These are phyloP conservation scores for Drosophila sordidula DNA, from an alignment of 2,888 invertebrate genomes.

Conservation along the genomic window DNA sequence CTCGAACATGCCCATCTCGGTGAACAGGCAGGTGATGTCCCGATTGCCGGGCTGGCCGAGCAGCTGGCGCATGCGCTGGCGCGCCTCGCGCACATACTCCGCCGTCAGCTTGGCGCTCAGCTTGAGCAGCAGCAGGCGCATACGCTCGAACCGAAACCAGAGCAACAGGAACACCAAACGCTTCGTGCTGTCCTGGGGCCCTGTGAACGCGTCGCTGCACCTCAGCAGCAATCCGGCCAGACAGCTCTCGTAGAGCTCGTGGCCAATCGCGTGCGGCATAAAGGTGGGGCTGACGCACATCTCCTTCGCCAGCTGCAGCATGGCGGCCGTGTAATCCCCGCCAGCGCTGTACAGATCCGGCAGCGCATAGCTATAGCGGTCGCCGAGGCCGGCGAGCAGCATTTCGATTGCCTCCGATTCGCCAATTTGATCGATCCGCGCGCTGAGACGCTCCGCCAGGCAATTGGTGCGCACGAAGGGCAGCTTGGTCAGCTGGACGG, in stretches of 20 bases:
- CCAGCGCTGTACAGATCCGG: slow-evolving; percentile 15
- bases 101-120: slow-evolving; percentile 82
- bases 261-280: slow-evolving; percentile 87
- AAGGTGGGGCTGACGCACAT: slow-evolving; percentile 88
- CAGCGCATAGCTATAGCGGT: slow-evolving; percentile 56
- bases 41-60: slow-evolving; percentile 86
- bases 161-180: slow-evolving; percentile 86
- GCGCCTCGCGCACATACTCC: slow-evolving; percentile 73
- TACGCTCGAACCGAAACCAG: slow-evolving; percentile 88
- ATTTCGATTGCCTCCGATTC: slow-evolving; percentile 86
- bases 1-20: slow-evolving; percentile 88
- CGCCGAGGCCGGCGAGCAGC: slow-evolving; percentile 82
- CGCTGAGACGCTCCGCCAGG: slow-evolving; percentile 84
- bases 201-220: slow-evolving; percentile 81
- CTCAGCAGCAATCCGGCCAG: slow-evolving; percentile 86
- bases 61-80: slow-evolving; percentile 86
- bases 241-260: slow-evolving; percentile 87
- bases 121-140: slow-evolving; percentile 86
- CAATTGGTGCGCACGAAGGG: slow-evolving; percentile 87
- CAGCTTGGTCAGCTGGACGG: slow-evolving; percentile 87
- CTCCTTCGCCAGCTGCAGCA: slow-evolving; percentile 84
- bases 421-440: slow-evolving; percentile 76
- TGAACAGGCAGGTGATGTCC: slow-evolving; percentile 87
- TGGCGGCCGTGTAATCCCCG: slow-evolving; percentile 58
- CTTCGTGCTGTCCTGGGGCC: slow-evolving; percentile 73